Percentiles rank a stretch among this genome's conserved stretches.
phyloP scores from a whole-genome alignment of 2,888 invertebrate species.

The Drosophila bunnanda region DNA sequence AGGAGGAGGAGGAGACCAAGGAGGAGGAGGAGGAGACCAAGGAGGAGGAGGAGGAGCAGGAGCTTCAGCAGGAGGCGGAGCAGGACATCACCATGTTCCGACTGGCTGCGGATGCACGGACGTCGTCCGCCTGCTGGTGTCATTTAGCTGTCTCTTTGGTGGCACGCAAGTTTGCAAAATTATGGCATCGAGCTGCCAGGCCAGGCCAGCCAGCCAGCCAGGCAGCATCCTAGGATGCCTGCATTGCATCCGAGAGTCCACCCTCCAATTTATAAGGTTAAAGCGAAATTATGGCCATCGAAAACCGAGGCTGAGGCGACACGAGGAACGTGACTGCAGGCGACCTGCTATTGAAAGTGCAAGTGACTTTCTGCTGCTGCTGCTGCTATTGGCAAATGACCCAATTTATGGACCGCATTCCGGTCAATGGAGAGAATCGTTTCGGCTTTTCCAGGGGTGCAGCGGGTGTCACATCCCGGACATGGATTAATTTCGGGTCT shows the following conservation, averaged over 20 bases:
- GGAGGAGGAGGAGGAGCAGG: not conserved
- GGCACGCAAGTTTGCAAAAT: conserved; percentile 81
- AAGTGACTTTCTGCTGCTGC: conserved; percentile 69
- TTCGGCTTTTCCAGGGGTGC: conserved; percentile 22
- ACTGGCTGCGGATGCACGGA: conserved; percentile 71
- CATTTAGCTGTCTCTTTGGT: conserved; percentile 72
- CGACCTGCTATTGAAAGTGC: conserved; percentile 78
- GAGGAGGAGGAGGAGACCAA: no score
- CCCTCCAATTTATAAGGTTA: conserved; percentile 78
- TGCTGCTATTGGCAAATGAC: conserved; percentile 76
- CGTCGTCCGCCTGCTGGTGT: conserved; percentile 57
- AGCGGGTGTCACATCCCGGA: conserved; percentile 15
- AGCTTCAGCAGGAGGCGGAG: not conserved
- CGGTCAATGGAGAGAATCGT: conserved; percentile 61
- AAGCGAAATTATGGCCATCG: conserved; percentile 66
- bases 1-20: not conserved
- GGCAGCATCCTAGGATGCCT: not conserved
- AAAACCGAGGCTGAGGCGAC: conserved; percentile 14
- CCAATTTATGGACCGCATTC: conserved; percentile 75
- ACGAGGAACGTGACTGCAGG: conserved; percentile 47
- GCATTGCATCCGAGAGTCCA: not conserved
- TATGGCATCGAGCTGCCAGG: conserved; percentile 64
- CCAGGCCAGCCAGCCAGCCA: not conserved
- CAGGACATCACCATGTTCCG: conserved; percentile 38
- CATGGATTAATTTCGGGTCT: conserved; percentile 61